Percentiles rank a stretch among this genome's conserved stretches.
Evolutionary conservation across 2,888 invertebrate genomes (phyloP).

Genomic region (Luperina testacea): DNA sequence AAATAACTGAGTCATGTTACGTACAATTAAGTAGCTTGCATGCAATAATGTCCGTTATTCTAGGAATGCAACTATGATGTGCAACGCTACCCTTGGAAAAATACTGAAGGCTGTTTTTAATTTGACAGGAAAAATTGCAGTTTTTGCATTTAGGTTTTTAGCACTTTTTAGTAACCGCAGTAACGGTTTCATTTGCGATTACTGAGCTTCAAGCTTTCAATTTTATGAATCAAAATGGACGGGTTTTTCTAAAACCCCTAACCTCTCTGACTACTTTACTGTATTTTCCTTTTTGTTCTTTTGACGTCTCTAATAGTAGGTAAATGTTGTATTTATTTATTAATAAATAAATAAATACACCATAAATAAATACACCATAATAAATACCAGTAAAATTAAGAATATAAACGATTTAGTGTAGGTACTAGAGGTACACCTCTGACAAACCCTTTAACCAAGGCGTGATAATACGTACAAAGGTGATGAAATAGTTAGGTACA

Average conservation of each 20-base stretch:
- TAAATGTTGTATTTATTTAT: neutral
- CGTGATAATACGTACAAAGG: neutral
- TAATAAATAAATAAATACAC: too few species aligned
- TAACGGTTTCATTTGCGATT: conserved; percentile 1
- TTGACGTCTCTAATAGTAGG: neutral
- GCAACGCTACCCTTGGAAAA: conserved; percentile 35
- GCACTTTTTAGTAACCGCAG: neutral
- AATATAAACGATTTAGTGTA: neutral
- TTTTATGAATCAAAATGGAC: conserved; percentile 15
- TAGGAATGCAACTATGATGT: conserved; percentile 47
- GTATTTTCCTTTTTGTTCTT: neutral
- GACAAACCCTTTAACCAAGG: neutral
- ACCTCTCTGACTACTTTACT: neutral
- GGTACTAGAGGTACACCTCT: neutral
- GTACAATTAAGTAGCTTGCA: conserved; percentile 47
- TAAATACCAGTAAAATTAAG: too few species aligned
- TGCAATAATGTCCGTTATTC: conserved; percentile 54
- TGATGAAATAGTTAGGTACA: neutral
- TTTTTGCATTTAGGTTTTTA: neutral
- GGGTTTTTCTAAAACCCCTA: conserved; percentile 11
- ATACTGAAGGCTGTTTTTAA: conserved; percentile 6
- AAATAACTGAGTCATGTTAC: conserved; percentile 55
- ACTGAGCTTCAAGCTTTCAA: neutral
- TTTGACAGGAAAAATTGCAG: neutral
- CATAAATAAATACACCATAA: too few species aligned